Evolutionary conservation across 2,113 vertebrate species (phyloP), one percentile per base, ranked within the genome.

Genomic region (Gymnobelideus leadbeateri): DNA sequence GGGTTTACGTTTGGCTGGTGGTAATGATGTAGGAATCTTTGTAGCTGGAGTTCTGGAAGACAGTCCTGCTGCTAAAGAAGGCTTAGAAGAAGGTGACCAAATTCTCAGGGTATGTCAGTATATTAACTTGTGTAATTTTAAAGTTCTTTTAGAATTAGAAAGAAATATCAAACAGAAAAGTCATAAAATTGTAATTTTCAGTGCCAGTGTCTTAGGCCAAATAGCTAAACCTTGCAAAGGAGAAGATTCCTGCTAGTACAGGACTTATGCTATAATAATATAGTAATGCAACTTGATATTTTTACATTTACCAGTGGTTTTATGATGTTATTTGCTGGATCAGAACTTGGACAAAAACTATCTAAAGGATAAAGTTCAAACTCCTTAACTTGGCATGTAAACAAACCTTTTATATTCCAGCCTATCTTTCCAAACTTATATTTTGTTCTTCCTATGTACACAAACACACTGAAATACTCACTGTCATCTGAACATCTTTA

Each of bases 21-120:
- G 99, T 91, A 99, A 99, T 94, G 99, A 99, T 89, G 99, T 99
- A 91, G 99, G 99, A 97, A 99, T 99, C 98, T 99, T 99, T 97
- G 99, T 99, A 91, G 99, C 99, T 16, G 99, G 99, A 89, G 99
- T 99, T 95, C 98, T 99, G 93, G 99, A 99, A 98, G 99, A 99
- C 92, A 99, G 99, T 97, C 99, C 99, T 94, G 99, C 99, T 95
- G 99, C 99, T 14, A 99, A 99, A 98, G 99, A 99, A 99, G 99
- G 99, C 93, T 98, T 99, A 96, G 99, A 99, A 96, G 99, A 99
- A 99, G 99, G 99, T 9, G 99, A 99, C 98, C 99, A 99, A 97
- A 99, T 99, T 98, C 99, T 99, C 99, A 99, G 99, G 99, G 99
- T 99, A 99, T 97, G 99, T 98, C 55, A 91, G 89, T 96, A 89